Percentiles rank a stretch among this genome's conserved stretches.
Evolutionary conservation across 2,113 vertebrate species (phyloP).

Genomic region (Oreocharis arfaki): DNA sequence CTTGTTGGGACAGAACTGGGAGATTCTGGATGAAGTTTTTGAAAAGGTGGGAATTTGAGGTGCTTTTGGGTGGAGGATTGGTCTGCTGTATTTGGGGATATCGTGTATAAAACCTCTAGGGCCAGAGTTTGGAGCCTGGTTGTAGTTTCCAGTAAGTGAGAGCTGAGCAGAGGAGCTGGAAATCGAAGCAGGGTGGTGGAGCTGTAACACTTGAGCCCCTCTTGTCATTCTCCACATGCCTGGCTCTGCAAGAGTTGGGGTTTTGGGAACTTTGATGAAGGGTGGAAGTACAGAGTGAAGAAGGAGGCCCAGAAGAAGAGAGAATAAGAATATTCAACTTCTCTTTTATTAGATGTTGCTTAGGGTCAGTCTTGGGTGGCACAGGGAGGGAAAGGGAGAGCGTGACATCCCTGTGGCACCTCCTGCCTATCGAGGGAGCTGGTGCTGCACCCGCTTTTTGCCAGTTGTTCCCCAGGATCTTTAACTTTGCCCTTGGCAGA

Average conservation of each 20-base stretch:
- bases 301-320: not conserved
- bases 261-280: not conserved
- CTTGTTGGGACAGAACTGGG: not conserved
- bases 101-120: not conserved
- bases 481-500: not conserved
- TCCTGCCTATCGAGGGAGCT: not conserved
- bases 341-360: not conserved
- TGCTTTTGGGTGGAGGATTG: not conserved
- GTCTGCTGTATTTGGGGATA: not conserved
- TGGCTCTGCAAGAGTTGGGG: not conserved
- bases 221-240: not conserved
- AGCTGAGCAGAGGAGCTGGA: not conserved
- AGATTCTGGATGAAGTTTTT: not conserved
- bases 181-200: fast-evolving
- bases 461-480: not conserved
- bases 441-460: not conserved
- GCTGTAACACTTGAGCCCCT: not conserved
- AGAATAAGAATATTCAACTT: not conserved
- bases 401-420: fast-evolving
- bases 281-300: not conserved
- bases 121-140: not conserved
- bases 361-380: not conserved
- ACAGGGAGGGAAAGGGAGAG: not conserved
- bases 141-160: not conserved
- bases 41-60: not conserved